Conservation (phyloP, 2,113 vertebrate genomes). For the Sander lucioperca region DNA sequence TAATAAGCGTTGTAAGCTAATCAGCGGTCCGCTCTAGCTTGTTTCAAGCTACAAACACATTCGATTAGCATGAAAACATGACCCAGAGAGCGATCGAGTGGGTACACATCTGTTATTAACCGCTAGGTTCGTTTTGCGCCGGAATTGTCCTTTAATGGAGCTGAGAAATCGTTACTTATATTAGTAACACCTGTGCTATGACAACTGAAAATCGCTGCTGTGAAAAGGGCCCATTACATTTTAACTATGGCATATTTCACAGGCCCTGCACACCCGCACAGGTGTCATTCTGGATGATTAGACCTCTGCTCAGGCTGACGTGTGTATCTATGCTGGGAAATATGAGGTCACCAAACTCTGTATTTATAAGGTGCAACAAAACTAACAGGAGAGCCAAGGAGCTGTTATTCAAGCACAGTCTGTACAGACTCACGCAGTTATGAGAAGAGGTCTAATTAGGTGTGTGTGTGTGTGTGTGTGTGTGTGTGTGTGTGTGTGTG, state of each 20-base stretch:
- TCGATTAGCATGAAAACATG: too few relatives aligned
- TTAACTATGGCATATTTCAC: background rate
- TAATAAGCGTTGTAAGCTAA: too few relatives aligned
- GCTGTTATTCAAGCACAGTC: background rate
- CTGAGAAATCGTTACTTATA: slow-evolving; percentile 11
- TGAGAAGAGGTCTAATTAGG: background rate
- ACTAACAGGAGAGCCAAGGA: background rate
- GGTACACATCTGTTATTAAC: too few relatives aligned
- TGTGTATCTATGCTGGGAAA: background rate
- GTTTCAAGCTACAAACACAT: too few relatives aligned
- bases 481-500: too few relatives aligned
- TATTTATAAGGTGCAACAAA: slow-evolving; percentile 2
- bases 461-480: background rate
- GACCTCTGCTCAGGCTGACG: background rate
- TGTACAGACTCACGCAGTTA: background rate
- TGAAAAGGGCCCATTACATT: background rate
- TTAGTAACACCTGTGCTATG: slow-evolving; percentile 9
- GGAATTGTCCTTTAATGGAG: background rate
- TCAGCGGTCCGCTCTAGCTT: too few relatives aligned
- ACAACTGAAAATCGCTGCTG: background rate
- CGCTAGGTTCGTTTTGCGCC: too few relatives aligned
- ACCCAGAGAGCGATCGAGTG: too few relatives aligned
- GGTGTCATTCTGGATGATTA: background rate
- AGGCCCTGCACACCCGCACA: background rate
- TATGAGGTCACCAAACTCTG: background rate